A percentile compares a stretch with the other conserved stretches of the same genome.
These are phyloP conservation scores for Sitta carolinensis DNA, from an alignment of 2,797 vertebrate species.

Conservation along the genomic window DNA sequence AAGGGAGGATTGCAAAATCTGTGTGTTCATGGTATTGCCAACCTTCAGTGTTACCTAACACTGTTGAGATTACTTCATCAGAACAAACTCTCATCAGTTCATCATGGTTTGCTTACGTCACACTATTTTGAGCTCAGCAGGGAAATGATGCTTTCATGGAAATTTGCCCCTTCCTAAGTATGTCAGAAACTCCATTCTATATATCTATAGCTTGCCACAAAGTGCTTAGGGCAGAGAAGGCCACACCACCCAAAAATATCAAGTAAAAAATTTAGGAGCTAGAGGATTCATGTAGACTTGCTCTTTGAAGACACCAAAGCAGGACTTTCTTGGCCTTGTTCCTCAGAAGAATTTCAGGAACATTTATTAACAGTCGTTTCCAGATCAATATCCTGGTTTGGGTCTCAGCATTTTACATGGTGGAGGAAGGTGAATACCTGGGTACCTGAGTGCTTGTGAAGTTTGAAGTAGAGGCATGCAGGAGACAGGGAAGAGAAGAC, in stretches of 20 bases:
- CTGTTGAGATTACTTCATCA: neutral
- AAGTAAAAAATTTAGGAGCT: neutral
- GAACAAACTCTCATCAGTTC: constrained; percentile 20
- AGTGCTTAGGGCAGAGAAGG: neutral
- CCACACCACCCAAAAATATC: neutral
- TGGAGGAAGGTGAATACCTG: neutral
- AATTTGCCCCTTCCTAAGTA: neutral
- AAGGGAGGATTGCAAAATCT: constrained; percentile 38
- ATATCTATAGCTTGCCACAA: neutral
- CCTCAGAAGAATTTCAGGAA: neutral
- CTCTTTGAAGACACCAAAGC: neutral
- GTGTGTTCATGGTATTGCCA: neutral
- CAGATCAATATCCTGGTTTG: neutral
- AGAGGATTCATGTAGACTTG: neutral
- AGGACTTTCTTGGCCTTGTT: neutral
- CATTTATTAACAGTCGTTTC: neutral
- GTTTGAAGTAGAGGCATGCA: neutral
- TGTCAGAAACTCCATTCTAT: neutral
- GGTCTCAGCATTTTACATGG: neutral
- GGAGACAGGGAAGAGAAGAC: neutral
- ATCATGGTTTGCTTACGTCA: neutral
- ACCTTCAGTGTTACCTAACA: neutral
- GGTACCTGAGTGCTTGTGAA: neutral
- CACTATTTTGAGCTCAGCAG: neutral
- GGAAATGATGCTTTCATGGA: neutral